phyloP scores from a whole-genome alignment of 2,113 vertebrate species.

The Solea senegalensis region DNA sequence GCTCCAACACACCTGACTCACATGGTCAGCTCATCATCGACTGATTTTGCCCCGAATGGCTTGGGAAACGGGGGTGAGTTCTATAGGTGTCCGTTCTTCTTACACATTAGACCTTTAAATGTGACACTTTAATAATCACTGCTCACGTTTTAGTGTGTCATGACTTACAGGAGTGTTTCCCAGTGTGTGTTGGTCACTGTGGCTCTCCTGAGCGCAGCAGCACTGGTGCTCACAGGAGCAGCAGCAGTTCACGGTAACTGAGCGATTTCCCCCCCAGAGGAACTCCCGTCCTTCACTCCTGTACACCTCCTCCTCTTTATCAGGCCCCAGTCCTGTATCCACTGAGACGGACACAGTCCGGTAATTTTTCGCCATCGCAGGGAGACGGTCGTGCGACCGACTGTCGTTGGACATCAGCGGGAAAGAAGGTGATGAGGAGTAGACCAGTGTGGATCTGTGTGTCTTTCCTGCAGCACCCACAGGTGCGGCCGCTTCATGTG shows the following conservation, averaged over 20 bases:
- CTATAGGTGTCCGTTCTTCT: too few species aligned
- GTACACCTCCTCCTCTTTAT: slow-evolving; percentile 31
- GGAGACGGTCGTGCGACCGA: slow-evolving; percentile 23
- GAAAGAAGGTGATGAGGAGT: slow-evolving; percentile 12
- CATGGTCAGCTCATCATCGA: too few species aligned
- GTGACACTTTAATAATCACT: not conserved
- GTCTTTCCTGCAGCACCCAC: not conserved
- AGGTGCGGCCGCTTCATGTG: not conserved
- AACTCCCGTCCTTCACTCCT: slow-evolving; percentile 29
- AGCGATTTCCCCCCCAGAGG: slow-evolving; percentile 29
- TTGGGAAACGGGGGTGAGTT: too few species aligned
- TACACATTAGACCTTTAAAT: too few species aligned
- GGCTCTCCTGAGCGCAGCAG: slow-evolving; percentile 30
- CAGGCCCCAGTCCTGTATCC: slow-evolving; percentile 51
- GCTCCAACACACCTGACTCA: too few species aligned
- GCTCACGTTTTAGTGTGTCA: not conserved
- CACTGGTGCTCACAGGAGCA: slow-evolving; percentile 52
- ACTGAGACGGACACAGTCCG: slow-evolving; percentile 40
- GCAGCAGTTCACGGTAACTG: slow-evolving; percentile 28
- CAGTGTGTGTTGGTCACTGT: not conserved
- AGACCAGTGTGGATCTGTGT: slow-evolving; percentile 6
- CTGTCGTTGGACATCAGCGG: slow-evolving; percentile 11
- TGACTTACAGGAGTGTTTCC: slow-evolving; percentile 67
- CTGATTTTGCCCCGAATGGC: too few species aligned
- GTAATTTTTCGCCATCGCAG: slow-evolving; percentile 3